These are phyloP conservation scores for Delphinus delphis DNA, from an alignment of 2,113 vertebrate genomes.

Conservation along the genomic window DNA sequence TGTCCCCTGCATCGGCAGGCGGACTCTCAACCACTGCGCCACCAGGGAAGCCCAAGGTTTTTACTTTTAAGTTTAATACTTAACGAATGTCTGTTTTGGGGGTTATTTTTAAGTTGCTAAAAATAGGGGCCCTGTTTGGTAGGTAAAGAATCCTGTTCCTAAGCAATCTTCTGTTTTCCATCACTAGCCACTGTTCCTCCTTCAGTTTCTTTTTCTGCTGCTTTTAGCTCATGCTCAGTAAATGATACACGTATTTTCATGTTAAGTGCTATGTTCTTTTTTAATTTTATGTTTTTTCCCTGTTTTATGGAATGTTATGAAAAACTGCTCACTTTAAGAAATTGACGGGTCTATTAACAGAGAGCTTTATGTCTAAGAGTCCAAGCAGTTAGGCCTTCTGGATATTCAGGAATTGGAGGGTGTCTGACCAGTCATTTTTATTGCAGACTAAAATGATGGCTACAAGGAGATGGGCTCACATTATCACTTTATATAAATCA, in stretches of 20 bases:
- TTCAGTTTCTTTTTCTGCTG: not conserved
- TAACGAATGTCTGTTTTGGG: slow-evolving; percentile 44
- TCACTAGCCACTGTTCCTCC: not conserved
- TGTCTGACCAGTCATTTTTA: slow-evolving; percentile 75
- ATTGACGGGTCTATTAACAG: slow-evolving; percentile 77
- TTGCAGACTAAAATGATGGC: slow-evolving; percentile 68
- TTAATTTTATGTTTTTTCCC: slow-evolving; percentile 54
- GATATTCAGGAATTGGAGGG: slow-evolving; percentile 73
- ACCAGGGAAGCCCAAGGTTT: not conserved
- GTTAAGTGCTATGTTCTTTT: slow-evolving; percentile 62
- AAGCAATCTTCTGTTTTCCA: not conserved
- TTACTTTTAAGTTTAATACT: slow-evolving; percentile 68
- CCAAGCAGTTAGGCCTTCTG: slow-evolving; percentile 68
- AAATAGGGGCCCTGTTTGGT: slow-evolving; percentile 35
- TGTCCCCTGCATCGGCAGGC: too few species aligned
- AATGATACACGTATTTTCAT: slow-evolving; percentile 37
- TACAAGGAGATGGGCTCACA: slow-evolving; percentile 57
- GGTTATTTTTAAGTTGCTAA: slow-evolving; percentile 58
- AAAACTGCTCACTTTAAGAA: slow-evolving; percentile 76
- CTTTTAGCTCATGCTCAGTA: slow-evolving; percentile 41
- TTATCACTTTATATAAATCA: slow-evolving; percentile 75
- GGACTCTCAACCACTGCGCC: too few species aligned
- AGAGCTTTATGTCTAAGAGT: slow-evolving; percentile 70
- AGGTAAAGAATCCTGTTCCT: not conserved
- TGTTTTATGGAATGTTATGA: slow-evolving; percentile 68